Percentiles rank a stretch among this genome's conserved stretches.
These are phyloP conservation scores for Oxycera nigricornis DNA, from an alignment of 2,888 invertebrate species.

Conservation along the genomic window DNA sequence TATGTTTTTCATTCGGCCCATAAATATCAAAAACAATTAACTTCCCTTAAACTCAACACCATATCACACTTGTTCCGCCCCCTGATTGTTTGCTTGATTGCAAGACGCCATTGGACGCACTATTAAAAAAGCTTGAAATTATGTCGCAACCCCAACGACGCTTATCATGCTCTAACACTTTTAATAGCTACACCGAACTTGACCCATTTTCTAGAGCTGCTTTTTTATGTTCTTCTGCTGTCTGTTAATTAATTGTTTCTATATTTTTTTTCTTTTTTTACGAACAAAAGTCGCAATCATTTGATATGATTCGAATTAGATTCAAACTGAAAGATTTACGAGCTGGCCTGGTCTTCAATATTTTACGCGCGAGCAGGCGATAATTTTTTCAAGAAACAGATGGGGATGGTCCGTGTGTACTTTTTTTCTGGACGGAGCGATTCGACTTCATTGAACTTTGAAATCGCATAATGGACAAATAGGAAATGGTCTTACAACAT, in stretches of 20 bases:
- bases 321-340: neutral
- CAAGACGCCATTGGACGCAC: neutral
- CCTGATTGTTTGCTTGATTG: no score
- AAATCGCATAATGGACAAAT: neutral
- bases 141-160: conserved; percentile 9
- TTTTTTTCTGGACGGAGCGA: neutral
- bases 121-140: neutral
- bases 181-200: conserved; percentile 11
- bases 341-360: neutral
- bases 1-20: no score
- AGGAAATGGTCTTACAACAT: no score
- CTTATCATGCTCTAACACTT: conserved; percentile 9
- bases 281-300: neutral
- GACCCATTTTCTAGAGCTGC: neutral
- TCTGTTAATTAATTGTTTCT: neutral
- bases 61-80: no score
- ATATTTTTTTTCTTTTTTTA: neutral
- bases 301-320: conserved; percentile 4
- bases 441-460: neutral
- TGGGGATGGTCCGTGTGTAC: neutral
- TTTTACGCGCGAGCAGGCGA: conserved; percentile 12
- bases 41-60: no score
- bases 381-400: conserved; percentile 13
- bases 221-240: neutral
- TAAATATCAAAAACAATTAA: no score